Base-by-base conservation (phyloP, 2,113 vertebrate genomes). In the Chrysemys picta region DNA sequence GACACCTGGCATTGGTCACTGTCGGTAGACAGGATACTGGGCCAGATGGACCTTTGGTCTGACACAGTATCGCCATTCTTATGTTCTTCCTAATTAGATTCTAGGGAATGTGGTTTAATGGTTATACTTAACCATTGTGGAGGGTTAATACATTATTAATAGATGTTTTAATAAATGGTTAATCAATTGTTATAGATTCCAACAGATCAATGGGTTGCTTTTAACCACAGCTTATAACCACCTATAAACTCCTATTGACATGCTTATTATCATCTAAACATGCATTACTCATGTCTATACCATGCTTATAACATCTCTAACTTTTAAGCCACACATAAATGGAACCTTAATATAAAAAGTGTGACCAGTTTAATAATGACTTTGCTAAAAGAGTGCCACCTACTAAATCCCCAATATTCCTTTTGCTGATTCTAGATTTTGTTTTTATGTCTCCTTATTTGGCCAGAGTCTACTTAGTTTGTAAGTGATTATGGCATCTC, bases 151-250 rank as follows among this genome's bases (percentile, higher is more conserved):
- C 12, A 80, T 82, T 12, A 82, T 10, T 82, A 38, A 7, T 50
- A 50, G n/a, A 45, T 35, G 3, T 75, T 91, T 94, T 84, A 62
- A 72, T n/a, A 76, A 88, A 69, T 81, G 42, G 1, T 76, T 93
- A 75, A 89, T 50, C 25, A 12, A n/a, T 85, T 57, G 1, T 54
- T 89, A n/a, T 79, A 82, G 25, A 82, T 24, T 54, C 29, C 6
- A 83, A 54, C 90, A 35, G 4, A 76, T 85, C 82, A 94, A 11
- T 16, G 9, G 17, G 4, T 35, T 80, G 4, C 4, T 91, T 85
- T 83, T 93, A 94, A 88, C 25, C 62, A 78, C 78, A 72, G 0
- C 5, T 76, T 92, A 27, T 76, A 1, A 24, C 12, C 1, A 0
- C 35, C 84, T 47, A 65, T 93, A 89, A 54, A 3, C 4, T 49